Base-by-base conservation (phyloP, 2,797 vertebrate species). In the Lemur catta region DNA sequence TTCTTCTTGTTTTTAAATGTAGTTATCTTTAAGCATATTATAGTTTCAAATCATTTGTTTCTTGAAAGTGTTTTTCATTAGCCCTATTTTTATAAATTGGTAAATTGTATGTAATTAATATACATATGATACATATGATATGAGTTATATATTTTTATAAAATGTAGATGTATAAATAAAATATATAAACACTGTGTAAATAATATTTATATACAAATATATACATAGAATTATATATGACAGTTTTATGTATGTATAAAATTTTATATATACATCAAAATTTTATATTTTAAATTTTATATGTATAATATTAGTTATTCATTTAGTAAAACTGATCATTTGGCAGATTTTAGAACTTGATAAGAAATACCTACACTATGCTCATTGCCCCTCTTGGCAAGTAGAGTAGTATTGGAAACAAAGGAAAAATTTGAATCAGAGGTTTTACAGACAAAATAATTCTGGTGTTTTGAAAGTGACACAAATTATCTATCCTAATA, bases 1-100 rank as follows among this genome's bases (percentile, higher is more conserved):
- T 93, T 88, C 48, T 92, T 81, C 24, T 89, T 81, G 24, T 96
- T 96, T 91, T 75, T 46, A n/a, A 80, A 69, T 92, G 46, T 43
- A 80, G 9, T 81, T 65, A 89, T 4, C 61, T 52, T 61, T 84
- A 76, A 71, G 71, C 18, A 67, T 89, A 46, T 91, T 84, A 55
- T 59, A 33, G 8, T 88, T 97, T 87, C 20, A 89, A 11, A 55
- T 81, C 75, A 67, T 75, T 78, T 86, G 22, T 90, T 87, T 96
- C 48, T 79, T 84, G 69, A 93, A 26, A 88, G 24, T 74, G 4
- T 65, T 74, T n/a, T 59, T 94, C 35, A 85, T 80, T 89, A 82
- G 84, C 17, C 59, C n/a, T 87, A 26, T 93, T 89, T 89, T 30
- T 50, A 0, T 41, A 81, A 89, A 55, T 35, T 74, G 18, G 4